Base-by-base conservation (phyloP, 2,797 vertebrate species). In the Ateles fusciceps region DNA sequence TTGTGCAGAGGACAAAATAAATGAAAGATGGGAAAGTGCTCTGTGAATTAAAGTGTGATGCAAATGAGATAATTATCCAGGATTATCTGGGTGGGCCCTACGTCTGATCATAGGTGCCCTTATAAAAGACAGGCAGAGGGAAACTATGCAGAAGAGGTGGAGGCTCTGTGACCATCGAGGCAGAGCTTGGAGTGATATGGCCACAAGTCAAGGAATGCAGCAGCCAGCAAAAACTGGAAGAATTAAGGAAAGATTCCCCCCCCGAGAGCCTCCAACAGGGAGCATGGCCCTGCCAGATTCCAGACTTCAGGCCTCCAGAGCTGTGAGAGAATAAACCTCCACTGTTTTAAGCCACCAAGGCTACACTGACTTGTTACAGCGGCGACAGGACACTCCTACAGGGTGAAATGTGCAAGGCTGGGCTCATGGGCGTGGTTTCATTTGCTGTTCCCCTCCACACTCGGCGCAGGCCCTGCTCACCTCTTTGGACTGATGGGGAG, bases 111-210 rank as follows among this genome's bases (percentile, higher is more conserved):
- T 42, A 15, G 5, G 48, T 2, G 4, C 76, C 55, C 61, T 48
- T 33, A 1, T 28, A 24, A 44, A 72, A 64, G 10, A 44, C 14
- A 61, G 42, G 12, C 61, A 26, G 75, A n/a, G 7, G 39, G 48
- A 48, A 68, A 15, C 7, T 10, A 22, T 5, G 28, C 13, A 74
- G 72, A 33, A 48, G 72, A 24, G 7, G 17, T 26, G 30, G 48
- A 30, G 26, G 46, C 22, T 46, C 2, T 3, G 57, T 46, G 79
- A 26, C 3, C 9, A 42, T 0, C 0, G 33, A 76, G 48, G 30
- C 50, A 64, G 71, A 55, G 30, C 8, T 0, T 33, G 39, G 42
- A 48, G 68, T 7, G 36, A 46, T 7, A 55, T 0, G 1, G n/a
- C 59, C 46, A 28, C 81, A 81, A 78, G 50, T 28, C 61, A 59